Evolutionary conservation across 2,113 vertebrate genomes (phyloP).

Genomic region (Hoplias malabaricus): DNA sequence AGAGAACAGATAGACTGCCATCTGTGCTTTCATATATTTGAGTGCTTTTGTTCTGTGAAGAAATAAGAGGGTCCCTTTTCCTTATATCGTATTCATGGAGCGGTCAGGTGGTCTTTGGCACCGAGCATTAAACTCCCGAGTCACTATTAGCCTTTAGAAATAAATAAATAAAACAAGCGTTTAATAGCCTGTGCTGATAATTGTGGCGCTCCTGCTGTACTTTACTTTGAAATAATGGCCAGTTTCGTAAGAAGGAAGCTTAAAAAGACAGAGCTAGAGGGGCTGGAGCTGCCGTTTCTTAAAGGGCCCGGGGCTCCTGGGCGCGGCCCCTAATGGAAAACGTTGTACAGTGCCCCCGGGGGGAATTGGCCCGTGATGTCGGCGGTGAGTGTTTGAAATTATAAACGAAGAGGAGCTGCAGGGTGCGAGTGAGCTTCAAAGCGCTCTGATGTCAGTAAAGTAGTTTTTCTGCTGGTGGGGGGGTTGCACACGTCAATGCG

Average conservation of each 20-base stretch:
- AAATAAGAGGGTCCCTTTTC: too few species aligned
- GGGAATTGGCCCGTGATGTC: not conserved
- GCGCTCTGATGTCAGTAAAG: conserved; percentile 41
- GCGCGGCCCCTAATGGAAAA: not conserved
- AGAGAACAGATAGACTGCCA: not conserved
- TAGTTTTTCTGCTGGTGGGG: conserved; percentile 35
- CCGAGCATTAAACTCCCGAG: conserved; percentile 11
- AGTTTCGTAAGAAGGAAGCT: conserved; percentile 3
- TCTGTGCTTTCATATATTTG: not conserved
- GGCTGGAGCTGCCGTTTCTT: conserved; percentile 9
- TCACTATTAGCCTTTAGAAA: conserved; percentile 42
- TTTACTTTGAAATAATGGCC: conserved; percentile 32
- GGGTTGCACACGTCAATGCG: not conserved
- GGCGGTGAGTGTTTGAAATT: conserved; percentile 40
- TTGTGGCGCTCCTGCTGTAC: conserved; percentile 27
- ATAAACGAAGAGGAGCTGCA: conserved; percentile 40
- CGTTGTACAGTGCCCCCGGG: not conserved
- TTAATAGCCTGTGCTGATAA: conserved; percentile 24
- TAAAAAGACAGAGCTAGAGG: conserved; percentile 15
- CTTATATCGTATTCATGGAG: too few species aligned
- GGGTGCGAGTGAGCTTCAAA: conserved; percentile 38
- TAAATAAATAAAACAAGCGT: conserved; percentile 33
- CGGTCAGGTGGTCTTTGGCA: conserved; percentile 9
- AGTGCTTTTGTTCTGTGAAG: not conserved
- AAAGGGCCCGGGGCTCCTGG: not conserved